These are phyloP conservation scores for Heterotilapia buettikoferi DNA, from an alignment of 2,113 vertebrate species.

Conservation along the genomic window DNA sequence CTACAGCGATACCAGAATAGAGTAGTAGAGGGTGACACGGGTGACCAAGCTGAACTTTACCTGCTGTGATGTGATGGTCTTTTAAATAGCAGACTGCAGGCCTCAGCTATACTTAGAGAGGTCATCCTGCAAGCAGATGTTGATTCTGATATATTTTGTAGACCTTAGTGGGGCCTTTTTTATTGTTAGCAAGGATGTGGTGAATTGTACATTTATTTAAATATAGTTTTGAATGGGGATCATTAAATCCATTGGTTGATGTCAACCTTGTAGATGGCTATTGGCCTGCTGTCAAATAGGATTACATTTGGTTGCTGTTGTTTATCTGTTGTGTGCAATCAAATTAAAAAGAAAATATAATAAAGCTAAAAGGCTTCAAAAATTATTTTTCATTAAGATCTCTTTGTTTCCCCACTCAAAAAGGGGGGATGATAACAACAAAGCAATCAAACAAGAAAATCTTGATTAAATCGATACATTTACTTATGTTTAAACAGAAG, in stretches of 20 bases:
- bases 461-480: neutral
- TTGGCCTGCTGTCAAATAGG: neutral
- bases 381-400: neutral
- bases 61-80: neutral
- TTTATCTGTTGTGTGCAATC: neutral
- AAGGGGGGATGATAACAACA: neutral
- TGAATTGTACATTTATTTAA: neutral
- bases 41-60: conserved; percentile 6
- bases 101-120: neutral
- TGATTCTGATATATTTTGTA: neutral
- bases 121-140: neutral
- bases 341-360: neutral
- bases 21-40: neutral
- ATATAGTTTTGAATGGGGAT: neutral
- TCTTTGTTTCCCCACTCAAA: neutral
- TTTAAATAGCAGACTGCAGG: neutral
- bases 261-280: neutral
- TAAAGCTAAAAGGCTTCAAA: neutral
- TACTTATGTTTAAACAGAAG: neutral
- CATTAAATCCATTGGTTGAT: neutral
- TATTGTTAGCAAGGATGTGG: neutral
- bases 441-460: neutral
- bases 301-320: neutral
- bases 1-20: neutral
- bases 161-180: neutral